These are phyloP conservation scores for Hemitrygon akajei DNA, from an alignment of 2,797 vertebrate genomes.

Conservation along the genomic window DNA sequence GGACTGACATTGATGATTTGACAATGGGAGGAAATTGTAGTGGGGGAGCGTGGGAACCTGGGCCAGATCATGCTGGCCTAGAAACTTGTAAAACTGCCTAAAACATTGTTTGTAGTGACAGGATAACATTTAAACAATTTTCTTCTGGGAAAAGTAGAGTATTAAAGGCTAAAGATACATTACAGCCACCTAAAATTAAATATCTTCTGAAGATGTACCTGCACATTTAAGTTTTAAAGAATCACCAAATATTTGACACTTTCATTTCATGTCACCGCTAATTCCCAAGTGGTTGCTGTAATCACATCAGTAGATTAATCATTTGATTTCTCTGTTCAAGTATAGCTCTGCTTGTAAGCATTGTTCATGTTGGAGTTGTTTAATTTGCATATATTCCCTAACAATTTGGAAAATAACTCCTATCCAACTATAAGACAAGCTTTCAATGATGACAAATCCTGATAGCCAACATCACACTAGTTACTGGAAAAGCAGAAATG, in stretches of 20 bases:
- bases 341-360: too few relatives aligned
- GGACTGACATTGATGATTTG: too few relatives aligned
- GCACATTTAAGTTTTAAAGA: not conserved
- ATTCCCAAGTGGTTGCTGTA: too few relatives aligned
- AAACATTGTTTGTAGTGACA: not conserved
- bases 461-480: not conserved
- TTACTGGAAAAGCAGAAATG: not conserved
- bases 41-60: too few relatives aligned
- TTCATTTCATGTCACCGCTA: too few relatives aligned
- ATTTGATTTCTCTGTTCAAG: too few relatives aligned
- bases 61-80: too few relatives aligned
- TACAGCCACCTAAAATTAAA: not conserved
- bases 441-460: not conserved
- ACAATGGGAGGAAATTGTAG: too few relatives aligned
- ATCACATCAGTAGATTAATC: too few relatives aligned
- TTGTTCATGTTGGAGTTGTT: not conserved
- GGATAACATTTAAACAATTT: not conserved
- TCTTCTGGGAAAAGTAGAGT: not conserved
- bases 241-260: too few relatives aligned
- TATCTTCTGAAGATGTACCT: not conserved
- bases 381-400: not conserved
- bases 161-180: not conserved
- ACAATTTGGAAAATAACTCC: not conserved
- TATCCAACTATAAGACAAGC: not conserved
- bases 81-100: too few relatives aligned